Base-by-base conservation (phyloP, 2,797 vertebrate genomes). In the Myripristis jacobus region DNA sequence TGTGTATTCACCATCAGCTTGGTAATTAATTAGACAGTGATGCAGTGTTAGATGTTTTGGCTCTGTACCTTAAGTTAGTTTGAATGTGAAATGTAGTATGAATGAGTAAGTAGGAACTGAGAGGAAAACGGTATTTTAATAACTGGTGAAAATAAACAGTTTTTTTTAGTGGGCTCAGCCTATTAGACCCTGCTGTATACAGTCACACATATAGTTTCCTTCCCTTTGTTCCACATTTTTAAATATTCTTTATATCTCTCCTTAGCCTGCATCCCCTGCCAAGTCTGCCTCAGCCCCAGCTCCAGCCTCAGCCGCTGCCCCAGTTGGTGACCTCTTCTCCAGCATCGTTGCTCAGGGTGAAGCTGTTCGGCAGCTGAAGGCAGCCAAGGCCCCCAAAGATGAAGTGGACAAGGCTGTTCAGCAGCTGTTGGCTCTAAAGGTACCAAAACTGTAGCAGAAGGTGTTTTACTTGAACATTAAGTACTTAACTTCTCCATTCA, bases 341-440 rank as follows among this genome's bases (percentile, higher is more conserved):
- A 92, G 89, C 41, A 94, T 99, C 7, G 87, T 94, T 48, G 89
- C 90, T 21, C 97, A 98, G 70, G 97, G 96, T 1, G 96, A 98
- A 38, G 34, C 88, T 19, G 95, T 99, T 47, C 95, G 96, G 34
- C 94, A 95, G 56, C 89, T 98, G 38, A 98, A 99, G 91, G 73
- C 91, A 10, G 94, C 92, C 86, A 98, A 96, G 75, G 95, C 96
- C 19, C 70, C 94, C 4, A 98, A 98, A 74, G 95, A 96, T 16
- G 95, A 98, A 38, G 87, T 97, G 12, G 97, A 98, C 65, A 89
- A 92, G 24, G 96, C 96, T 0, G 94, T 99, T 55, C 95, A 97
- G 76, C 91, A 92, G 53, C 95, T 99, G 24, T 87, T 99, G 61
- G 86, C 93, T 44, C 89, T 97, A 0, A 94, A 94, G 89, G 90